Evolutionary conservation across 2,113 vertebrate genomes (phyloP), one percentile per base, ranked within the genome.

Genomic region (Vombatus ursinus): DNA sequence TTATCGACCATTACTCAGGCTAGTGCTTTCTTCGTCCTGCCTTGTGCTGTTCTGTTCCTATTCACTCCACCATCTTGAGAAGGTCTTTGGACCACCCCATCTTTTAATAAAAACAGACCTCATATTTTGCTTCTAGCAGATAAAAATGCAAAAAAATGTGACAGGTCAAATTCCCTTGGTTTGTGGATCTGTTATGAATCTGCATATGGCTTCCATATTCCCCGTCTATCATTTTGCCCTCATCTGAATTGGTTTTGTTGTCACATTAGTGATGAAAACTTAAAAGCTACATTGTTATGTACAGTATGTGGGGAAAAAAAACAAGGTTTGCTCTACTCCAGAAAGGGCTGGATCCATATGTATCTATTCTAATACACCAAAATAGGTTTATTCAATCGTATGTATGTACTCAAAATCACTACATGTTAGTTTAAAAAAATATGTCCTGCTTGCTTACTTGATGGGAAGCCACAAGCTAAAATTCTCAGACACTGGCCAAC

Each of bases 401-500:
- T 52, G n/a, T 90, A 93, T 90, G 92, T 90, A 90, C 68, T 94
- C 92, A 93, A 19, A 94, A 57, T 0, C 93, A 91, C 94, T 92
- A 92, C 97, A 96, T 77, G 93, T n/a, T 92, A 61, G 14, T 94
- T 96, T 94, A 49, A 93, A 97, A 97, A 97, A 84, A 54, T 96
- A 92, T 0, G 0, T 90, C 89, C 54, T 97, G 94, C 96, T 96
- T 95, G 92, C 94, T 95, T 97, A 92, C 92, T 96, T 97, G 94
- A 97, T 96, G 92, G 95, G 97, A 98, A 98, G 92, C 95, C 95
- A 97, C n/a, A 91, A 97, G 93, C 96, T 97, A 96, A 97, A 97
- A 95, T 97, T 98, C 94, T 97, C 92, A 97, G 92, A 96, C 44
- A 94, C 95, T 25, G 57, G 95, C 94, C 96, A 98, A 97, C 97